Conservation (phyloP, 2,797 vertebrate species). For the Tachyglossus aculeatus region DNA sequence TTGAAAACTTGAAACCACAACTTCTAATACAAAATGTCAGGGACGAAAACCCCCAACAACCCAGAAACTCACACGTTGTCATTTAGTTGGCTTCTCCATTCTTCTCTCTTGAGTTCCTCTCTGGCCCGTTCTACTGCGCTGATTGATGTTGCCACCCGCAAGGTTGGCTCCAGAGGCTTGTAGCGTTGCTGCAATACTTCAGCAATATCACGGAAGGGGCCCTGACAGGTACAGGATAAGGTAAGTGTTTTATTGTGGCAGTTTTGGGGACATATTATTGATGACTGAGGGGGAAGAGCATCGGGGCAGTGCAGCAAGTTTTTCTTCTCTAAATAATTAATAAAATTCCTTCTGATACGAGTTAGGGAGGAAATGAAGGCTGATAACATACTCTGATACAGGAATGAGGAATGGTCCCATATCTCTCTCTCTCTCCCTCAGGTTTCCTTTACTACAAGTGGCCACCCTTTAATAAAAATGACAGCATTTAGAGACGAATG, state of each 20-base stretch:
- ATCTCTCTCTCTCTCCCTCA: background rate
- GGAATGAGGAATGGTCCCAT: background rate
- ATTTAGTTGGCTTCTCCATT: constrained; percentile 66
- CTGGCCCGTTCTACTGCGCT: constrained; percentile 72
- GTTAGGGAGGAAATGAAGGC: constrained; percentile 24
- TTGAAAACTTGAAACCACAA: background rate
- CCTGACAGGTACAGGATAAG: constrained; percentile 73
- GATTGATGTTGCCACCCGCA: constrained; percentile 79
- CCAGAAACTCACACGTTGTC: constrained; percentile 74
- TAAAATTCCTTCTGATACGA: constrained; percentile 29
- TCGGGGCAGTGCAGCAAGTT: constrained; percentile 28
- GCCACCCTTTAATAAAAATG: constrained; percentile 15
- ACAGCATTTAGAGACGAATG: constrained; percentile 1
- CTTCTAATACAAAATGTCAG: background rate
- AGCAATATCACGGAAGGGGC: constrained; percentile 76
- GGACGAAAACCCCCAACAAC: background rate
- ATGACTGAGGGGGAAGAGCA: constrained; percentile 34
- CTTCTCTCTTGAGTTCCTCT: constrained; percentile 64
- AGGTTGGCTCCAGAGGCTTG: constrained; percentile 81
- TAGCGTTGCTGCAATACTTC: constrained; percentile 82
- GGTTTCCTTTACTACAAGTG: constrained; percentile 27
- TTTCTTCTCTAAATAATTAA: constrained; percentile 50
- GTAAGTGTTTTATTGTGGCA: constrained; percentile 40
- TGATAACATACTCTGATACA: constrained; percentile 35
- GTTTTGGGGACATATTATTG: constrained; percentile 23